A percentile compares a stretch with the other conserved stretches of the same genome.
Evolutionary conservation across 30 jellyfish, hydroid and myxozoan species (phyloP).

Genomic region (Turritopsis dohrnii): DNA sequence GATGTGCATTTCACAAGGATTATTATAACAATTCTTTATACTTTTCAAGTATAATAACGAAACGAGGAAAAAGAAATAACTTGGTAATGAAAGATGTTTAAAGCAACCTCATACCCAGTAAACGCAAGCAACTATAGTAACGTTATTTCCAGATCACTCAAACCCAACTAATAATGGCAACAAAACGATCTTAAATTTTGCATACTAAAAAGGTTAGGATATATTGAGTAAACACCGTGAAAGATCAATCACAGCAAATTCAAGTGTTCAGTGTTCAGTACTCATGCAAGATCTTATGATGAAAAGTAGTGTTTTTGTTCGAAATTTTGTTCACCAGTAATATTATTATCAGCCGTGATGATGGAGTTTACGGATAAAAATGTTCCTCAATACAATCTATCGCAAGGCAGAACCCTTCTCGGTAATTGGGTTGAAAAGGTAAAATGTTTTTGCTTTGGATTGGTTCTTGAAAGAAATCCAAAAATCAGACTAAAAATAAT

Average conservation of each 20-base stretch:
- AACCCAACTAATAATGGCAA: background rate
- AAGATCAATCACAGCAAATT: background rate
- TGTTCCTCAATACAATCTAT: slow-evolving; percentile 64
- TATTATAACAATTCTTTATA: too few species aligned
- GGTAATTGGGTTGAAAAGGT: slow-evolving; percentile 90
- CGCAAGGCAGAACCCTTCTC: slow-evolving; percentile 57
- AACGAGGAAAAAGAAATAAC: too few species aligned
- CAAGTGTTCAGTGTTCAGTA: too few species aligned
- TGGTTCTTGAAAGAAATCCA: background rate
- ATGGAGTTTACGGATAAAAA: background rate
- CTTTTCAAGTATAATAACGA: too few species aligned
- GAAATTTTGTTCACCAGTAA: background rate
- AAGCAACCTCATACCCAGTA: too few species aligned
- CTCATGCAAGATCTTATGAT: too few species aligned
- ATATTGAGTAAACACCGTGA: background rate
- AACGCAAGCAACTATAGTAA: background rate
- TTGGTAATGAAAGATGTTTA: too few species aligned
- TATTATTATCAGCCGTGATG: too few species aligned
- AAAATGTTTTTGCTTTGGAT: too few species aligned
- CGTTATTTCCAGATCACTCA: background rate
- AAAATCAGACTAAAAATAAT: background rate
- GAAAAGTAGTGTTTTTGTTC: too few species aligned
- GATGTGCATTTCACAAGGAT: too few species aligned
- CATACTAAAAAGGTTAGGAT: background rate
- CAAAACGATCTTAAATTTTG: too few species aligned